Base-by-base conservation (phyloP, 2,797 vertebrate species). In the Diplodus sargus region DNA sequence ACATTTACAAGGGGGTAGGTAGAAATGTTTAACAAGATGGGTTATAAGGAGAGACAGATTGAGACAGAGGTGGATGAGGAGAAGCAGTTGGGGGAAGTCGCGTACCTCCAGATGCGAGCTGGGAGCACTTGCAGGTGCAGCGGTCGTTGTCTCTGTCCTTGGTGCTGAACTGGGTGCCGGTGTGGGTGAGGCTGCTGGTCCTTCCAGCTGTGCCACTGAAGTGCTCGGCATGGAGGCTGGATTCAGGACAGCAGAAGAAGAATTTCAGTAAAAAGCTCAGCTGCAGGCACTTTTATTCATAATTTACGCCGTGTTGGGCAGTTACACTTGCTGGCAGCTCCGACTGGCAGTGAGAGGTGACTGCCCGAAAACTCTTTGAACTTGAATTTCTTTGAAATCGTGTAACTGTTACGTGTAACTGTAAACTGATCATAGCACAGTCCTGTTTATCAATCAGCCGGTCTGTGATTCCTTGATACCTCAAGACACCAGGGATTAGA, bases 91-190 rank as follows among this genome's bases (percentile, higher is more conserved):
- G 59, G 5, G 4, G 83, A 64, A n/a, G 39, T 53, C 6, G 48
- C 1, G 3, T 85, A 96, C 95, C 96, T 95, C 95, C 94, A 0
- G 95, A 93, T 4, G 95, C 94, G 74, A 96, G 94, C 88, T 96
- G 95, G 0, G 93, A 93, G 62, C 93, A 95, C 82, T 93, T 95
- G 94, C 96, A 96, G 84, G 94, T 93, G 70, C 95, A 94, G 34
- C 82, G 90, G 88, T 96, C 94, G 0, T 96, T 95, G 92, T 96
- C 93, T 47, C 90, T 87, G 87, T 96, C 95, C 85, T 96, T 97
- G 86, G 96, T 97, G 91, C 96, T 97, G 91, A 97, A 97, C 70
- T 90, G 85, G 14, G 94, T 96, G 30, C 95, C 95, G 0, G 83
- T 81, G 58, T 92, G 93, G 77, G 95, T 92, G 25, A 97, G 91